Conservation (phyloP, 2,888 invertebrate genomes). For the Melanchra persicariae region DNA sequence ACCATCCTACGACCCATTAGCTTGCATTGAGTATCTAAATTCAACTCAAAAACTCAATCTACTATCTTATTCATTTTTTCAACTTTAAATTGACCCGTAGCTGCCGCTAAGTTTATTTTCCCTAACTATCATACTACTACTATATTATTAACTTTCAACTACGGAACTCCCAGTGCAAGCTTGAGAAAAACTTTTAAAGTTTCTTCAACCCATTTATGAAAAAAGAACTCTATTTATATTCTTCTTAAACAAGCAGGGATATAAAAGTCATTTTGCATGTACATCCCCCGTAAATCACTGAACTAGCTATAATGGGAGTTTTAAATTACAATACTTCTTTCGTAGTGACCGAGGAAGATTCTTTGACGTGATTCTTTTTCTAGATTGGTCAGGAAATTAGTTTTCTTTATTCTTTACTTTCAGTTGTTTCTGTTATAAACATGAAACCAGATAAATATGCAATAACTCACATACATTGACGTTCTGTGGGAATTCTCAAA, state of each 20-base stretch:
- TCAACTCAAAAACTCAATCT: not conserved
- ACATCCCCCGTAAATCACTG: constrained; percentile 43
- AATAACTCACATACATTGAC: too few species aligned
- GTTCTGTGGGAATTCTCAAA: too few species aligned
- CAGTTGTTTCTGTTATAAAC: not conserved
- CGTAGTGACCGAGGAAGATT: constrained; percentile 22
- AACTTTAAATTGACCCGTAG: constrained; percentile 17
- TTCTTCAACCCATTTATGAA: constrained; percentile 29
- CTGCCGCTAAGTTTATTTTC: constrained; percentile 21
- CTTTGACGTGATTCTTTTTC: constrained; percentile 14
- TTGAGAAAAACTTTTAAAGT: constrained; percentile 47
- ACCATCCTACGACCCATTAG: not conserved
- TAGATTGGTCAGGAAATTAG: constrained; percentile 12
- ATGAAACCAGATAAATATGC: too few species aligned
- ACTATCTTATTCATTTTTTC: constrained; percentile 5
- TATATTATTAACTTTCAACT: constrained; percentile 49
- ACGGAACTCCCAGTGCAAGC: constrained; percentile 31
- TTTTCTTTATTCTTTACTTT: constrained; percentile 11
- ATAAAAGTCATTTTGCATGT: constrained; percentile 55
- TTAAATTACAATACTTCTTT: constrained; percentile 44
- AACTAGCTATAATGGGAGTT: constrained; percentile 50
- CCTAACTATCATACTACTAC: constrained; percentile 19
- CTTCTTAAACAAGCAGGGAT: constrained; percentile 45
- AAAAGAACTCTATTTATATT: constrained; percentile 45
- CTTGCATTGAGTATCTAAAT: not conserved